Conservation (phyloP, 2,797 vertebrate species). For the Euthynnus affinis region DNA sequence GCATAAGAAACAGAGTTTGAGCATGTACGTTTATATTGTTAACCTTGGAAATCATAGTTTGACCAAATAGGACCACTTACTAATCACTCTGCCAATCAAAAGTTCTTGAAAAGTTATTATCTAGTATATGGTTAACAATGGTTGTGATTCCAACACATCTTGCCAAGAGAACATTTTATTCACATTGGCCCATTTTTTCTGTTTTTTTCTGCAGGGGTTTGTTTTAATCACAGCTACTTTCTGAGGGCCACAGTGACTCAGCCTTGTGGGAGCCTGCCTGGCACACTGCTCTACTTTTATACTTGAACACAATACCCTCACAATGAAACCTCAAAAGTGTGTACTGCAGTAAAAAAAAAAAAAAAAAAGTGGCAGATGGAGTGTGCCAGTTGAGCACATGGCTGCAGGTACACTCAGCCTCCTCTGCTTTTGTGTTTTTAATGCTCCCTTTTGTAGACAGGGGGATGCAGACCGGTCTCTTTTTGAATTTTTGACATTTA, state of each 20-base stretch:
- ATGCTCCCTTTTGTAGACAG: constrained; percentile 39
- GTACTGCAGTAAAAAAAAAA: neutral
- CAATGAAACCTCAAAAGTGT: constrained; percentile 23
- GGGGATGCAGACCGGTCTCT: constrained; percentile 28
- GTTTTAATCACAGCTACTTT: constrained; percentile 4
- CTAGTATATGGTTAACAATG: neutral
- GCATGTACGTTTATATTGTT: too few species aligned
- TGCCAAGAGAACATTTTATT: neutral
- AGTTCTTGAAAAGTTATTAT: neutral
- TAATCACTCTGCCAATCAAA: too few species aligned
- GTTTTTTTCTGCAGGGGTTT: constrained; percentile 30
- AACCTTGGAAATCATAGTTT: too few species aligned
- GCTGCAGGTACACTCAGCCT: constrained; percentile 41
- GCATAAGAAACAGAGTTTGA: too few species aligned
- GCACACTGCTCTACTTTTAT: constrained; percentile 16
- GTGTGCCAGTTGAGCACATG: constrained; percentile 10
- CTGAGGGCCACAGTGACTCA: constrained; percentile 7
- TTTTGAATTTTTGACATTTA: constrained; percentile 66
- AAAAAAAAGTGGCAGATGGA: constrained; percentile 12
- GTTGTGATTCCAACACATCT: neutral
- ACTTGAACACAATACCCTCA: constrained; percentile 28
- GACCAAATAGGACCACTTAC: too few species aligned
- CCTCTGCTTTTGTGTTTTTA: constrained; percentile 52
- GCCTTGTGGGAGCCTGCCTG: constrained; percentile 2
- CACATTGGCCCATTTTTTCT: neutral